These are phyloP conservation scores for Zaprionus nigranus DNA, from an alignment of 1,140 invertebrate species.

Conservation along the genomic window DNA sequence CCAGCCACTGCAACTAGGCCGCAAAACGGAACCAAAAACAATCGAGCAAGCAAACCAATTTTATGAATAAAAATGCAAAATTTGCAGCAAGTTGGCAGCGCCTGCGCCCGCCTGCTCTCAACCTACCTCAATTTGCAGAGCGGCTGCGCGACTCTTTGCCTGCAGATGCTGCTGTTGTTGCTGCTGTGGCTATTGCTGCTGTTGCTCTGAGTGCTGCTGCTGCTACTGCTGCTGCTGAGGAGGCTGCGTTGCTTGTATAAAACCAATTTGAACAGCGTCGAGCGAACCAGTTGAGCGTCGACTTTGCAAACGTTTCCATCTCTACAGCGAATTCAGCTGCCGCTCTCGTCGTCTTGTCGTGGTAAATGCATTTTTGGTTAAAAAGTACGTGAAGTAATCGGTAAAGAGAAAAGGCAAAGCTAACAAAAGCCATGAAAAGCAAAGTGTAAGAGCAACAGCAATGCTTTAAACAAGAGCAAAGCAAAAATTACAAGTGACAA, in stretches of 20 bases:
- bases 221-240: conserved; percentile 24
- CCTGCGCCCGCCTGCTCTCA: conserved; percentile 31
- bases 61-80: conserved; percentile 18
- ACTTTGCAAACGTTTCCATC: conserved; percentile 74
- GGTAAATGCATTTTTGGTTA: conserved; percentile 69
- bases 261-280: conserved; percentile 71
- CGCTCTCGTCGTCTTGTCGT: neutral
- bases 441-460: conserved; percentile 17
- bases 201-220: conserved; percentile 41
- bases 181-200: conserved; percentile 35
- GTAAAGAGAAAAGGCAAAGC: neutral
- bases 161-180: conserved; percentile 6
- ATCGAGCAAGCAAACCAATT: neutral
- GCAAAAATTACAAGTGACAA: neutral
- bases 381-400: conserved; percentile 41
- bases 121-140: conserved; percentile 69
- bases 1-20: neutral
- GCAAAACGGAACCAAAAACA: conserved; percentile 1
- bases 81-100: conserved; percentile 54
- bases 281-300: conserved; percentile 78
- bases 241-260: conserved; percentile 66
- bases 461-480: neutral
- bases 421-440: conserved; percentile 5
- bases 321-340: neutral
- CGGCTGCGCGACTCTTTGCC: neutral